Evolutionary conservation across 2,888 invertebrate genomes (phyloP).

Genomic region (Gymnoscelis rufifasciata): DNA sequence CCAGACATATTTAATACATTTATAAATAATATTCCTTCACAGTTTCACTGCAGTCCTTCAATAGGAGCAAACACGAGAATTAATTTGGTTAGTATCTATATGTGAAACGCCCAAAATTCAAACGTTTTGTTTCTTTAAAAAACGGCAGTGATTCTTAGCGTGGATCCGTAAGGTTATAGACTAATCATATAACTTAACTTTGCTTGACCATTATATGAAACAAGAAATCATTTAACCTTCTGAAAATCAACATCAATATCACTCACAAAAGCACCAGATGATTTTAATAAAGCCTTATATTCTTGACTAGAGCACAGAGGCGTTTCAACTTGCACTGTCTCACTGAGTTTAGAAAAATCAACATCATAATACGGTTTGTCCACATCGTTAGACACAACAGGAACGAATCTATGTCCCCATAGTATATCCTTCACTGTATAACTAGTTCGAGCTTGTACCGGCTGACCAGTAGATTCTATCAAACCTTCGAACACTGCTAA

Average conservation of each 20-base stretch:
- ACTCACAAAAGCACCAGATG: conserved; percentile 2
- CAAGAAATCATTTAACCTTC: conserved; percentile 1
- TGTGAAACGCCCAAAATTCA: too few relatives aligned
- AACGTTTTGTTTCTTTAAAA: too few relatives aligned
- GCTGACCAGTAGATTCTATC: conserved; percentile 92
- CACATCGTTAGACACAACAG: conserved; percentile 86
- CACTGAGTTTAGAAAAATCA: conserved; percentile 93
- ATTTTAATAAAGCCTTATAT: conserved; percentile 53
- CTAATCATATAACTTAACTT: too few relatives aligned
- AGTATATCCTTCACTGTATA: conserved; percentile 88
- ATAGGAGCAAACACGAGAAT: too few relatives aligned
- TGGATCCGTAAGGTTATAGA: too few relatives aligned
- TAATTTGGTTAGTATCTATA: too few relatives aligned
- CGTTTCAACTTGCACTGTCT: conserved; percentile 89
- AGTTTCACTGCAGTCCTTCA: too few relatives aligned
- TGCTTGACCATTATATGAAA: too few relatives aligned
- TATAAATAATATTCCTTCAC: too few relatives aligned
- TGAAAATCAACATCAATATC: not conserved
- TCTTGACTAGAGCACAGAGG: conserved; percentile 90
- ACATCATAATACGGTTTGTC: conserved; percentile 86
- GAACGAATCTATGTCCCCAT: conserved; percentile 92
- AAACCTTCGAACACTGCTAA: conserved; percentile 93
- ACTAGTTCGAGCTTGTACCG: conserved; percentile 89
- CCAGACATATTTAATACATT: too few relatives aligned
- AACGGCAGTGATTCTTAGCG: too few relatives aligned